A percentile compares a stretch with the other conserved stretches of the same genome.
phyloP scores from a whole-genome alignment of 2,888 invertebrate genomes.

The Smittia aterrima region DNA sequence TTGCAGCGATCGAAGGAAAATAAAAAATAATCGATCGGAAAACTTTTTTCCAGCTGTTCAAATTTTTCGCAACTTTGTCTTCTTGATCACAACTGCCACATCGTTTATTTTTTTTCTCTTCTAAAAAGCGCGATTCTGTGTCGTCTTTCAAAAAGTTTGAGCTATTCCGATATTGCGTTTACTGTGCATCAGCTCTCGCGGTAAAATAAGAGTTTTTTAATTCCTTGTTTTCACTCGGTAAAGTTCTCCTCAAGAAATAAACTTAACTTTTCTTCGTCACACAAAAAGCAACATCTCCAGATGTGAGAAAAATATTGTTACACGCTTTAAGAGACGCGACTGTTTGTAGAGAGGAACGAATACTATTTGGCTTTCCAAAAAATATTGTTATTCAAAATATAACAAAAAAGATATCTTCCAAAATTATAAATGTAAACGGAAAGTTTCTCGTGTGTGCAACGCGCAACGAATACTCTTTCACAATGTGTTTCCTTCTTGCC shows the following conservation, averaged over 20 bases:
- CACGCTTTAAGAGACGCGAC: conserved; percentile 50
- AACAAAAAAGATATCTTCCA: conserved; percentile 38
- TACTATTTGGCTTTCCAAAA: conserved; percentile 54
- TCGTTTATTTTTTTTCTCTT: background rate
- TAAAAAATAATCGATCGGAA: too few relatives aligned
- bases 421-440: conserved; percentile 42
- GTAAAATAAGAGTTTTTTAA: background rate
- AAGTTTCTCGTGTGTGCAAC: conserved; percentile 21
- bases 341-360: conserved; percentile 57
- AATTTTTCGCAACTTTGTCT: too few relatives aligned
- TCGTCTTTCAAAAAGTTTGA: background rate
- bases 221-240: too few relatives aligned
- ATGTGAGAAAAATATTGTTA: conserved; percentile 33
- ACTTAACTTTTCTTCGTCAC: conserved; percentile 9
- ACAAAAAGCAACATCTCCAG: background rate
- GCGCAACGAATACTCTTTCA: conserved; percentile 1
- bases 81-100: too few relatives aligned
- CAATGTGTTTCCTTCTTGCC: background rate
- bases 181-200: background rate
- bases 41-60: too few relatives aligned
- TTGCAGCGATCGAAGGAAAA: background rate
- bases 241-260: background rate
- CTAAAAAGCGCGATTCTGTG: background rate
- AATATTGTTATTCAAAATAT: conserved; percentile 43
- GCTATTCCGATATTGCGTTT: background rate